These are phyloP conservation scores for Lanius collurio DNA, from an alignment of 2,113 vertebrate genomes.

Conservation along the genomic window DNA sequence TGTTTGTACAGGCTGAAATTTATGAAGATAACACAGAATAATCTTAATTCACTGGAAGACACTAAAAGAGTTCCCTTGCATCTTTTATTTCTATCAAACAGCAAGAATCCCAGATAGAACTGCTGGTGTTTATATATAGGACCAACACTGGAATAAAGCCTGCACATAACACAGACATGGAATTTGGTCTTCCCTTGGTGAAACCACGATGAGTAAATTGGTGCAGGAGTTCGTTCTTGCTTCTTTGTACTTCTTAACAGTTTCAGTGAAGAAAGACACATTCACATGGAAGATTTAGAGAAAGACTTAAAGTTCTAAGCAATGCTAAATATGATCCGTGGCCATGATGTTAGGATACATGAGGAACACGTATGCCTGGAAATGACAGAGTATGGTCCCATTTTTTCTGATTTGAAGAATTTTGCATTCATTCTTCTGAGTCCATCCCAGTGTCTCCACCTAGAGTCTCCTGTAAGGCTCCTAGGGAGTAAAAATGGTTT, in stretches of 20 bases:
- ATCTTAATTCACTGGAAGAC: background rate
- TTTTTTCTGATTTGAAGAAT: background rate
- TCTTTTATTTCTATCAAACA: background rate
- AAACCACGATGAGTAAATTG: rapidly evolving
- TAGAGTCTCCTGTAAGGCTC: background rate
- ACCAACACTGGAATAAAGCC: background rate
- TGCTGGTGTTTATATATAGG: background rate
- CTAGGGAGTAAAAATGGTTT: background rate
- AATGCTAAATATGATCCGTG: background rate
- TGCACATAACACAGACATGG: background rate
- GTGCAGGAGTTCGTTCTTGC: background rate
- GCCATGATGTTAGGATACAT: background rate
- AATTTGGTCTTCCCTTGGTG: background rate
- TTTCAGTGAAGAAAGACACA: background rate
- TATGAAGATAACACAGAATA: background rate
- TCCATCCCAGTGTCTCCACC: background rate
- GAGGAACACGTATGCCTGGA: background rate
- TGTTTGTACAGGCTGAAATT: rapidly evolving
- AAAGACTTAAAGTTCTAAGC: background rate
- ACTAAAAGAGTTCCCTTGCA: background rate
- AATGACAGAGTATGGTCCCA: rapidly evolving
- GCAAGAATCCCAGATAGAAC: background rate
- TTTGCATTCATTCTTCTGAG: background rate
- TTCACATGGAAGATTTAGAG: background rate
- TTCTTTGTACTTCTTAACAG: background rate